Conservation (phyloP, 2,888 invertebrate species). For the Mythimna lalbum region DNA sequence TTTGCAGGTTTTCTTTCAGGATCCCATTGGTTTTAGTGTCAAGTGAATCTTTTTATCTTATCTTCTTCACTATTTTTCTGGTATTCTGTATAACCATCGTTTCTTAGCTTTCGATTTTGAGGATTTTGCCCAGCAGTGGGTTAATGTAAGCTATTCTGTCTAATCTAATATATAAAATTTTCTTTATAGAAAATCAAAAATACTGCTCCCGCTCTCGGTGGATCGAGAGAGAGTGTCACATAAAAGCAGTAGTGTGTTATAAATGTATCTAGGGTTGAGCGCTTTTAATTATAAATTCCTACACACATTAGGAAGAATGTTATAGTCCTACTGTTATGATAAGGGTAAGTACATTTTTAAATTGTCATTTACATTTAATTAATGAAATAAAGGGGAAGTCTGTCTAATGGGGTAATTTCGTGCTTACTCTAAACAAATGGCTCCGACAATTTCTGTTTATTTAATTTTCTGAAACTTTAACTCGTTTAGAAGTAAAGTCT, state of each 20-base stretch:
- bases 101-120: too few relatives aligned
- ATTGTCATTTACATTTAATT: slow-evolving; percentile 53
- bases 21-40: not conserved
- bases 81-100: too few relatives aligned
- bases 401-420: slow-evolving; percentile 42
- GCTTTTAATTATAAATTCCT: not conserved
- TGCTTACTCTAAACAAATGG: slow-evolving; percentile 39
- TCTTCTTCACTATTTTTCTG: not conserved
- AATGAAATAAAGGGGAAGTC: slow-evolving; percentile 28
- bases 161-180: too few relatives aligned
- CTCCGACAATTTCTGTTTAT: slow-evolving; percentile 24
- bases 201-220: too few relatives aligned
- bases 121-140: too few relatives aligned
- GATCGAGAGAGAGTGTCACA: too few relatives aligned
- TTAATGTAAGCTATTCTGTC: too few relatives aligned
- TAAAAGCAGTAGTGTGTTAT: too few relatives aligned
- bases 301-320: slow-evolving; percentile 25
- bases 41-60: too few relatives aligned
- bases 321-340: slow-evolving; percentile 7
- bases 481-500: too few relatives aligned
- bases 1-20: not conserved
- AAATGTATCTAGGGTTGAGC: too few relatives aligned
- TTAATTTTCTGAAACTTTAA: slow-evolving; percentile 11
- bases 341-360: slow-evolving; percentile 31
- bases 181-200: too few relatives aligned